Conservation (phyloP, 2,888 invertebrate genomes). For the Philhelius pedissequus region DNA sequence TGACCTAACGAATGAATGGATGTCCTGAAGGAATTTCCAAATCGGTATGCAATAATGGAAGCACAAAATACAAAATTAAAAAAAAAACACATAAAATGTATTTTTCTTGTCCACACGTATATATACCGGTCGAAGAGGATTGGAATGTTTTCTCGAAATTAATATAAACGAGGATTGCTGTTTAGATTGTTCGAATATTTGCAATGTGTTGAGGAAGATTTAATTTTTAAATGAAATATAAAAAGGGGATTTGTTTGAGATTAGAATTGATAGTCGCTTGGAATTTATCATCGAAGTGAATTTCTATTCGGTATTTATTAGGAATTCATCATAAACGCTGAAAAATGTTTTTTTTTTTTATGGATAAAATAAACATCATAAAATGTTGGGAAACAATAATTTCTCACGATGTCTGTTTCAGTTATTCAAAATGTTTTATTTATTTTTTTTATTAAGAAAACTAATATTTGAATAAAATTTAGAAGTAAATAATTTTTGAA, state of each 20-base stretch:
- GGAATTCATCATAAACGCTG: no score
- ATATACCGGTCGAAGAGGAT: background rate
- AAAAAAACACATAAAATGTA: background rate
- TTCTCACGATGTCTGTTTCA: no score
- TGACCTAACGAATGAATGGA: background rate
- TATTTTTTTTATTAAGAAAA: no score
- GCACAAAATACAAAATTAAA: background rate
- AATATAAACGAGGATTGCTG: background rate
- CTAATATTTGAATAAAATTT: no score
- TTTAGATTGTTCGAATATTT: background rate
- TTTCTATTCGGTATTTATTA: no score
- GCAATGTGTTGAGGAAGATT: background rate
- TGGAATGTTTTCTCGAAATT: background rate
- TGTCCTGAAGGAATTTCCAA: background rate
- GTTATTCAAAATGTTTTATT: no score
- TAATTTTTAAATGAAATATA: background rate
- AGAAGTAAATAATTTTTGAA: no score
- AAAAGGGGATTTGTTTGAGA: background rate
- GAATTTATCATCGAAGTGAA: no score
- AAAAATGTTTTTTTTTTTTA: no score
- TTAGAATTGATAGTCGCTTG: background rate
- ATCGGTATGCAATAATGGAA: slow-evolving; percentile 9
- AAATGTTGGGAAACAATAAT: no score
- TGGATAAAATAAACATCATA: no score
- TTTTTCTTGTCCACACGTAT: background rate